Conservation (phyloP, 2,888 invertebrate genomes). For the Dolomedes plantarius region DNA sequence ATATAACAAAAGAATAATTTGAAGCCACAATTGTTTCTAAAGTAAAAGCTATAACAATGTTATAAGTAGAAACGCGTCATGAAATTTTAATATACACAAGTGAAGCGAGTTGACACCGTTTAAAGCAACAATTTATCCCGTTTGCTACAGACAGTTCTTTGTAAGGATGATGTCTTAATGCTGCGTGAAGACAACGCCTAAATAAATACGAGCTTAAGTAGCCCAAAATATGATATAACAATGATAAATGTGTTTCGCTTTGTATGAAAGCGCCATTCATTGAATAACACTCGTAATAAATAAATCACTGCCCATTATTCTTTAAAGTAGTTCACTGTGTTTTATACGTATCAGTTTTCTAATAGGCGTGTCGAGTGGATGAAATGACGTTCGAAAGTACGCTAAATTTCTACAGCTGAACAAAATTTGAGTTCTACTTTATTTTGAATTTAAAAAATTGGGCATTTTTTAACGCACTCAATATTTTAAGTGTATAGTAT, state of each 20-base stretch:
- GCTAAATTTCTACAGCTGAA: neutral
- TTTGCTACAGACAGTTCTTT: neutral
- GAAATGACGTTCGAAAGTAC: neutral
- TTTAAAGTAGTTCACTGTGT: neutral
- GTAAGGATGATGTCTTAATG: neutral
- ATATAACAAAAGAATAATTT: neutral
- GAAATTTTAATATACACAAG: neutral
- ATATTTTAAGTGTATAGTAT: too few relatives aligned
- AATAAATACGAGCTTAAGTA: neutral
- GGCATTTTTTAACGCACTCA: too few relatives aligned
- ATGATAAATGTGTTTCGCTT: neutral
- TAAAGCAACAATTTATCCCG: too few relatives aligned
- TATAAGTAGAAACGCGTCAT: neutral
- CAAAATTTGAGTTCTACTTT: too few relatives aligned
- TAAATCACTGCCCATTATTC: neutral
- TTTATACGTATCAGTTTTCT: neutral
- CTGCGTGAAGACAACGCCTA: neutral
- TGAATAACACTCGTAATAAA: neutral
- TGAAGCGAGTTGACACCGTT: slow-evolving; percentile 1
- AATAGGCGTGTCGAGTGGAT: neutral
- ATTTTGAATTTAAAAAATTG: too few relatives aligned
- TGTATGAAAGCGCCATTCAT: neutral
- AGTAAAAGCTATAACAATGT: neutral
- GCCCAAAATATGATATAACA: neutral
- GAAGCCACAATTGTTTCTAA: neutral